Percentiles rank a stretch among this genome's conserved stretches.
Conservation (phyloP, 64 coral and sea anemone species). For the Montipora efflorescens region DNA sequence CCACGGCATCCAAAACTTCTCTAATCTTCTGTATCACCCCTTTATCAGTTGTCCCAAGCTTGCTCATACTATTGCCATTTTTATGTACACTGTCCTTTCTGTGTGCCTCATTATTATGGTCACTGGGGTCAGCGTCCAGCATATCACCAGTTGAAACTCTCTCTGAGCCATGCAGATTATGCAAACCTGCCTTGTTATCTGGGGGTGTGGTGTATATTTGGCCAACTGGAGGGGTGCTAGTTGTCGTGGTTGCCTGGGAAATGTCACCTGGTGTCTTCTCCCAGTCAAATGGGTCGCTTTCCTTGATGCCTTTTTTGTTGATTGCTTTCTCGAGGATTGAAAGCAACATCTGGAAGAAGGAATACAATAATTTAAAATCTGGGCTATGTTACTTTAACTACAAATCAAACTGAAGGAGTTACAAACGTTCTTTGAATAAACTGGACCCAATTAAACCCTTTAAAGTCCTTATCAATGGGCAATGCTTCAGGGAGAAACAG, state of each 20-base stretch:
- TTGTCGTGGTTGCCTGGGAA: slow-evolving; percentile 91
- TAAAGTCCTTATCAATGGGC: too few relatives aligned
- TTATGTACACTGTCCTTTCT: slow-evolving; percentile 30
- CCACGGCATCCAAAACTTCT: slow-evolving; percentile 89
- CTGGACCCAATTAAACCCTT: too few relatives aligned
- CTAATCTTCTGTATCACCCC: slow-evolving; percentile 91
- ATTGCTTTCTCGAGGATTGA: slow-evolving; percentile 82
- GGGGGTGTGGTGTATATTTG: slow-evolving; percentile 82
- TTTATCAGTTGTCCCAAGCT: slow-evolving; percentile 69
- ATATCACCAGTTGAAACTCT: slow-evolving; percentile 70
- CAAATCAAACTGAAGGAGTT: too few relatives aligned
- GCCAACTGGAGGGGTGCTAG: slow-evolving; percentile 79
- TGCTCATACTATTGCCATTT: slow-evolving; percentile 9
- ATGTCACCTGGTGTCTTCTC: slow-evolving; percentile 77
- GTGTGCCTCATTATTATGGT: slow-evolving; percentile 74
- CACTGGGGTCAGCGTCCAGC: slow-evolving; percentile 70
- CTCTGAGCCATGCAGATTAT: slow-evolving; percentile 62
- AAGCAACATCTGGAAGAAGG: slow-evolving; percentile 64
- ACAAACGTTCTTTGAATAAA: too few relatives aligned
- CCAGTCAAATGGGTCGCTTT: slow-evolving; percentile 92
- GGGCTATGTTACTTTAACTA: too few relatives aligned
- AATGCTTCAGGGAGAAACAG: too few relatives aligned
- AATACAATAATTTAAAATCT: background rate
- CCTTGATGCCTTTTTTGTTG: slow-evolving; percentile 81
- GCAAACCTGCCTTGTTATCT: slow-evolving; percentile 72